Evolutionary conservation across 2,113 vertebrate species (phyloP).

Genomic region (Grammomys surdaster): DNA sequence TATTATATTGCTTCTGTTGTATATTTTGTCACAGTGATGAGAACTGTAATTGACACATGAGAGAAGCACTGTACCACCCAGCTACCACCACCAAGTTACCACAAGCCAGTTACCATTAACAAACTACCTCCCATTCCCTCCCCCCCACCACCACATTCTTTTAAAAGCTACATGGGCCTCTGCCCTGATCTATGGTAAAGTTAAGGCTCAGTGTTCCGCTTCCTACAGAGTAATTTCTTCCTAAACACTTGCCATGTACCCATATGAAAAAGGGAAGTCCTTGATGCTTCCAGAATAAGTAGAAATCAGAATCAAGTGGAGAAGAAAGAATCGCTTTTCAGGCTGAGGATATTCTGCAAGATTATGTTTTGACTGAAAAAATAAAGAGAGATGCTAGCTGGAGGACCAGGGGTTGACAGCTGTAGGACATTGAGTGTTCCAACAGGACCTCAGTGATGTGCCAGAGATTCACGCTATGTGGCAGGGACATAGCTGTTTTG

Average conservation of each 20-base stretch:
- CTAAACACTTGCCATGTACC: not conserved
- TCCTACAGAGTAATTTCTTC: not conserved
- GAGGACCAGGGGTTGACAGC: accelerated
- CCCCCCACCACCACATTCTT: not conserved
- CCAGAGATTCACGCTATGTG: not conserved
- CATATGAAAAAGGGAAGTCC: not conserved
- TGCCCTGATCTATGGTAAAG: accelerated
- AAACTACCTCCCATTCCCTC: too few relatives aligned
- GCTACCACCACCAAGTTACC: not conserved
- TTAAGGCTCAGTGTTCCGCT: not conserved
- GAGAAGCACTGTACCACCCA: not conserved
- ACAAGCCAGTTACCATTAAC: too few relatives aligned
- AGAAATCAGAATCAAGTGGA: not conserved
- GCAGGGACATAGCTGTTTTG: accelerated
- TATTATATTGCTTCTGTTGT: not conserved
- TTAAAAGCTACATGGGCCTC: not conserved
- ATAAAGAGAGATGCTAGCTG: accelerated
- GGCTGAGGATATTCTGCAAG: not conserved
- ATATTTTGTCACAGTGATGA: not conserved
- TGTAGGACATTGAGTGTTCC: not conserved
- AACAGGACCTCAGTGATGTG: not conserved
- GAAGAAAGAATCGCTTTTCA: not conserved
- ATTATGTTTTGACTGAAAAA: not conserved
- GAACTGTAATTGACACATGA: not conserved
- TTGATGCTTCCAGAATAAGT: not conserved